Conservation (phyloP, 1,140 invertebrate genomes). For the Laodelphax striatellus region DNA sequence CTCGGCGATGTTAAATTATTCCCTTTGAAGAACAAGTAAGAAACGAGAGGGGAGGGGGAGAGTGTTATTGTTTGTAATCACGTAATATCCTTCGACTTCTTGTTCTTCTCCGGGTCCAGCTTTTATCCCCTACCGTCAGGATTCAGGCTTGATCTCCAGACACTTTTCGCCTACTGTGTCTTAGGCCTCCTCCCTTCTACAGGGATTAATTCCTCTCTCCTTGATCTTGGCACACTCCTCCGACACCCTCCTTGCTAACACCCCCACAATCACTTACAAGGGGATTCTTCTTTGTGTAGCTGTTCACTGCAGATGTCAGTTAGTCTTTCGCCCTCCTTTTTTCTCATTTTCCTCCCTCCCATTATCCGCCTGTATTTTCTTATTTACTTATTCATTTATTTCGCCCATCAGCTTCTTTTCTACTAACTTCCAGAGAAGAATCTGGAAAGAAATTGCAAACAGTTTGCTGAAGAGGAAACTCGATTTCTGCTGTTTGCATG, state of each 20-base stretch:
- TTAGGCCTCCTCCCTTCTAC: background rate
- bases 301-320: background rate
- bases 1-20: background rate
- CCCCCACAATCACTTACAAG: background rate
- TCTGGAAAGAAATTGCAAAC: too few species aligned
- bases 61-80: conserved; percentile 1
- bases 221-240: background rate
- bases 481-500: too few species aligned
- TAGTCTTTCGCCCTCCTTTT: background rate
- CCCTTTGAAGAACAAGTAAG: background rate
- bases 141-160: too few species aligned
- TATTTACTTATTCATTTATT: background rate
- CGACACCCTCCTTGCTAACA: background rate
- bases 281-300: background rate
- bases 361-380: background rate
- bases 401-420: too few species aligned
- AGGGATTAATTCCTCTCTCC: background rate
- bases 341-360: background rate
- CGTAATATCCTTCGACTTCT: background rate
- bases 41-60: too few species aligned
- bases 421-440: too few species aligned
- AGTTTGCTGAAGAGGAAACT: too few species aligned
- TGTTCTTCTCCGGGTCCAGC: background rate
- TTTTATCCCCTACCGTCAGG: too few species aligned
- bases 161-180: too few species aligned